These are phyloP conservation scores for Hymenopus coronatus DNA, from an alignment of 2,888 invertebrate genomes.

Conservation along the genomic window DNA sequence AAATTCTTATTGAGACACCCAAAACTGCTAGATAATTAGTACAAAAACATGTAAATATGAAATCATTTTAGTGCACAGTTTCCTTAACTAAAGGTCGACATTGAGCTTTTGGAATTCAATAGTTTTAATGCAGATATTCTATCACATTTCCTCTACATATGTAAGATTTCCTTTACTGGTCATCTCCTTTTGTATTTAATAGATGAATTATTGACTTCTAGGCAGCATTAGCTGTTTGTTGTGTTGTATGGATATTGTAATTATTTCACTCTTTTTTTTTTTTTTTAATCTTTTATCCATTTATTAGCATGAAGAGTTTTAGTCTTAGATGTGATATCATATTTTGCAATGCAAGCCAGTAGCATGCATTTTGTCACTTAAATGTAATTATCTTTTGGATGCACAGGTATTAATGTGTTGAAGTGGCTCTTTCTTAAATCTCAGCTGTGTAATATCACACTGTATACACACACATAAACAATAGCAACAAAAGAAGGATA, in stretches of 20 bases:
- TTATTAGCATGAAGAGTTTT: not conserved
- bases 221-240: not conserved
- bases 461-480: too few relatives aligned
- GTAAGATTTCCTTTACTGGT: conserved; percentile 3
- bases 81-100: not conserved
- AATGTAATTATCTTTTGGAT: not conserved
- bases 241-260: not conserved
- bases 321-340: not conserved
- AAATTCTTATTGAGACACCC: not conserved
- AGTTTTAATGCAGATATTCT: not conserved
- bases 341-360: not conserved
- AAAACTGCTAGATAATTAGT: not conserved
- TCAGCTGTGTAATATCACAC: too few relatives aligned
- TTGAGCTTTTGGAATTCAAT: not conserved
- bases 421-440: too few relatives aligned
- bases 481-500: too few relatives aligned
- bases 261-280: not conserved
- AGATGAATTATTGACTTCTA: not conserved
- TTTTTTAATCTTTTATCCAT: not conserved
- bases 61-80: not conserved
- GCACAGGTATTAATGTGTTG: not conserved
- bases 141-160: not conserved
- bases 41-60: not conserved
- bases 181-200: not conserved
- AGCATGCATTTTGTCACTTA: not conserved